Evolutionary conservation across 2,113 vertebrate genomes (phyloP).

Genomic region (Catharus bicknelli): DNA sequence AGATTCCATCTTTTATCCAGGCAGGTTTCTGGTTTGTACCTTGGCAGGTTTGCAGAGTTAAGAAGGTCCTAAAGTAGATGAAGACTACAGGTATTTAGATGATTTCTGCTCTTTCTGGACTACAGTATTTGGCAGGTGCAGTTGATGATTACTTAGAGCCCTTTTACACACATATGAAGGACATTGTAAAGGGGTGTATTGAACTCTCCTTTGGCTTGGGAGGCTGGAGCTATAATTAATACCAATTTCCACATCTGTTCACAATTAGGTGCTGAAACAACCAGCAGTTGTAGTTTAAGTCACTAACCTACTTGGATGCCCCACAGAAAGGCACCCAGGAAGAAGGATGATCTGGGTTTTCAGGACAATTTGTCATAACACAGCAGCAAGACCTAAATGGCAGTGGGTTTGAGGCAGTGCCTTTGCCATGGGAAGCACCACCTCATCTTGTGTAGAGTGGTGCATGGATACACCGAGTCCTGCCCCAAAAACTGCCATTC

Average conservation of each 20-base stretch:
- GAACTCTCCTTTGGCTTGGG: background rate
- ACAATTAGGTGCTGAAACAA: background rate
- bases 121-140: background rate
- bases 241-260: background rate
- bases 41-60: background rate
- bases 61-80: background rate
- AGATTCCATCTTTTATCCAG: background rate
- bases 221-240: background rate
- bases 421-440: background rate
- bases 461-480: rapidly evolving
- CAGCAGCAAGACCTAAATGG: background rate
- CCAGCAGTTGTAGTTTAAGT: background rate
- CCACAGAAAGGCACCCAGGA: background rate
- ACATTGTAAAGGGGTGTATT: background rate
- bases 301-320: background rate
- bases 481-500: background rate
- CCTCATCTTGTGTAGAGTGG: background rate
- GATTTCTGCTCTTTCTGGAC: background rate
- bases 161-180: background rate
- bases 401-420: background rate
- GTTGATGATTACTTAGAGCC: background rate
- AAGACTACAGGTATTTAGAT: background rate
- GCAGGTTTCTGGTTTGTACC: background rate
- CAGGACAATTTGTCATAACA: background rate
- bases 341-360: background rate